A percentile compares a stretch with the other conserved stretches of the same genome.
phyloP scores from a whole-genome alignment of 2,797 vertebrate genomes.

The Rhabdophis nuchalis region DNA sequence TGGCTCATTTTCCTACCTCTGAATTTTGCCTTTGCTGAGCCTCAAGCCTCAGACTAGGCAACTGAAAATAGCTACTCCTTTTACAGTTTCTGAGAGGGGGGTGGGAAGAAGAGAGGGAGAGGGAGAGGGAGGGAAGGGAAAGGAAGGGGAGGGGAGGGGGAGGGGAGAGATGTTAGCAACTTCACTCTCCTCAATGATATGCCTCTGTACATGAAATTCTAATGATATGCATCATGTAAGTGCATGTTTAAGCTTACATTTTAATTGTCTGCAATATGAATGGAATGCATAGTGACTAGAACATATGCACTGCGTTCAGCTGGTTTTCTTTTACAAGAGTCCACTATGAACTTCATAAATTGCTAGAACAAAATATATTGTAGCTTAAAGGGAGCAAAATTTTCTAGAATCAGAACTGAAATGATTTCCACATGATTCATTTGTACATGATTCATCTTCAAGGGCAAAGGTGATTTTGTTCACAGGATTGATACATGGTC shows the following conservation, averaged over 20 bases:
- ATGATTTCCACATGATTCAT: neutral
- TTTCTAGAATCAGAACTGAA: neutral
- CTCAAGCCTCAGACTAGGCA: neutral
- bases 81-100: too few relatives aligned
- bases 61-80: neutral
- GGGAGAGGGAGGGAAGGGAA: fast-evolving
- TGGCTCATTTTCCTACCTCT: neutral
- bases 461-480: neutral
- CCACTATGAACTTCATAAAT: neutral
- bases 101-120: too few relatives aligned
- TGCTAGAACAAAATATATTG: neutral
- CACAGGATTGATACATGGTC: neutral
- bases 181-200: neutral
- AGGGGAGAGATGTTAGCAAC: neutral
- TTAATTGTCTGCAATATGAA: neutral
- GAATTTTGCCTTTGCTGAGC: neutral
- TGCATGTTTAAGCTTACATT: neutral
- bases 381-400: neutral
- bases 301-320: neutral
- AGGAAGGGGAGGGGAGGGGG: too few relatives aligned
- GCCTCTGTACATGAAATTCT: neutral
- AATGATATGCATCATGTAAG: neutral
- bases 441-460: neutral
- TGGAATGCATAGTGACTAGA: neutral
- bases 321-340: neutral